These are phyloP conservation scores for Agonopterix alstromeriana DNA, from an alignment of 2,888 invertebrate genomes.

Conservation along the genomic window DNA sequence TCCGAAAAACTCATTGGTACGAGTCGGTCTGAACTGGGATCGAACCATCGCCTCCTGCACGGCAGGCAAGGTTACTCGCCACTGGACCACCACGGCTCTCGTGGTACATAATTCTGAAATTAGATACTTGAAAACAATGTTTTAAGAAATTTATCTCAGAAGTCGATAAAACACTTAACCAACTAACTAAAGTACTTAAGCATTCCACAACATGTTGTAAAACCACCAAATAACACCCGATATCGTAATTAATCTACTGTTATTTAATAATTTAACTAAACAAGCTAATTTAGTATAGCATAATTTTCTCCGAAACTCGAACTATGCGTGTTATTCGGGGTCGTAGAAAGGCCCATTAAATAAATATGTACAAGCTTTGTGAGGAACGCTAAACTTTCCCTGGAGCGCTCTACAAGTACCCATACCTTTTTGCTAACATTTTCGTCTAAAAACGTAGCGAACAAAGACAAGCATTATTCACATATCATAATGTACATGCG, in stretches of 20 bases:
- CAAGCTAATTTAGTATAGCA: constrained; percentile 30
- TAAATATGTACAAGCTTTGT: constrained; percentile 28
- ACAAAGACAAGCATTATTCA: background rate
- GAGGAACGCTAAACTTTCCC: background rate
- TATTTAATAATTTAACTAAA: constrained; percentile 27
- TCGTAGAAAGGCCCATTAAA: constrained; percentile 22
- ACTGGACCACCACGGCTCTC: too few relatives aligned
- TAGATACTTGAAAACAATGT: too few relatives aligned
- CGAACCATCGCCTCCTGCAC: too few relatives aligned
- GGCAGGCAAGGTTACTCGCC: too few relatives aligned
- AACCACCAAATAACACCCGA: constrained; percentile 14
- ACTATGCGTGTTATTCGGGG: constrained; percentile 33
- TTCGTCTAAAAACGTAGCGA: background rate
- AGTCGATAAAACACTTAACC: too few relatives aligned
- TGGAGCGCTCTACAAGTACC: background rate
- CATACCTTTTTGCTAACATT: too few relatives aligned
- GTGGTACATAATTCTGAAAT: too few relatives aligned
- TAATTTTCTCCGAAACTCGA: constrained; percentile 29
- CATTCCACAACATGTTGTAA: too few relatives aligned
- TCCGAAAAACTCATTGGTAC: too few relatives aligned
- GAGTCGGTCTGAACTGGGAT: too few relatives aligned
- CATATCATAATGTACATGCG: constrained; percentile 22
- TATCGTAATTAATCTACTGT: constrained; percentile 29
- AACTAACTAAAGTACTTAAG: too few relatives aligned
- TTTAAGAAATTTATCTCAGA: too few relatives aligned